Evolutionary conservation across 2,888 invertebrate genomes (phyloP), one percentile per base, ranked within the genome.

Genomic region (Elysia crispata): DNA sequence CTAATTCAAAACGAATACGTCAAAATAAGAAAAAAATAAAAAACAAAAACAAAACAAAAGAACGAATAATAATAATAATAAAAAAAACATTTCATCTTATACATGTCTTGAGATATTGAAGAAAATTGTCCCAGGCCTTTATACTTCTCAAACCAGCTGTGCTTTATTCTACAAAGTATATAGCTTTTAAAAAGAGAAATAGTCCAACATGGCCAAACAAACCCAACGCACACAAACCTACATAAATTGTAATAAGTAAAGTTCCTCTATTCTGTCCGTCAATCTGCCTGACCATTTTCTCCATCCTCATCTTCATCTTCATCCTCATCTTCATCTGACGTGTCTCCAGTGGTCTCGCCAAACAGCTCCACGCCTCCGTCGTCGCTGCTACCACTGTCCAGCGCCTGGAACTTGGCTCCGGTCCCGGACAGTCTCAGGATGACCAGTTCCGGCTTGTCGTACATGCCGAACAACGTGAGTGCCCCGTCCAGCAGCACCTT

Each of bases 391-490:
- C 82, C 69, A 11, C 41, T 41, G 41, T 41, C 41, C 41, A 41
- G 5, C 11, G 41, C 41, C 41, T 41, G 41, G 41, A 41, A 11
- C 57, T 84, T 83, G 18, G 85, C 79, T n/a, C 82, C 83, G 62
- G 81, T 84, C 0, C 86, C 85, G 18, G 83, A 77, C 77, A 89
- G 85, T 70, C 85, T 88, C 23, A 89, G 79, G 66, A 87, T 83
- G 31, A 90, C 85, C 6, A 91, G 83, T 41, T 90, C 88, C n/a
- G 86, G 82, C 25, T 85, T 86, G 81, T 91, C 90, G 72, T 87
- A 87, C 49, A 91, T 83, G 0, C 91, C 90, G 75, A 91, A 88
- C 0, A 89, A 86, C 13, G 91, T 85, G 30, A 90, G 79, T 54
- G 86, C 85, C 0, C 89, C 91, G 67, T 86, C 84, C 83, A 90